Conservation (phyloP, 2,888 invertebrate genomes). For the Amiota mariae region DNA sequence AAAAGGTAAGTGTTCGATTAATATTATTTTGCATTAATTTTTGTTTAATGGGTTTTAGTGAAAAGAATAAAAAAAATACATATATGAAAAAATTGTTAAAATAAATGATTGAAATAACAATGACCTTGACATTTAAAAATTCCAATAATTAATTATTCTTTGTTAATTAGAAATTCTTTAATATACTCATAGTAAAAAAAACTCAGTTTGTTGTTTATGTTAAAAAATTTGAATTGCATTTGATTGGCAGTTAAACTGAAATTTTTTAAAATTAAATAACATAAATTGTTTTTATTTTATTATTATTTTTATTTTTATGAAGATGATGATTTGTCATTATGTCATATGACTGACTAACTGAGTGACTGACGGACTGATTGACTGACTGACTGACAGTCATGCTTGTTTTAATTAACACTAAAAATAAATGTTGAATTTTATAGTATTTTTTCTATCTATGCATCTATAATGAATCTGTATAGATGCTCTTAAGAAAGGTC, state of each 20-base stretch:
- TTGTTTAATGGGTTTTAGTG: not conserved
- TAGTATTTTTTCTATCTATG: not conserved
- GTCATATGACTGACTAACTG: not conserved
- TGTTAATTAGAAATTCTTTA: slow-evolving; percentile 49
- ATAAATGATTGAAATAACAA: not conserved
- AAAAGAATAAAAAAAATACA: not conserved
- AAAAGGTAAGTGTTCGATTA: not conserved
- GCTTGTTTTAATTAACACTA: not conserved
- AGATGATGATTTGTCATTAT: too few species aligned
- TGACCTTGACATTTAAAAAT: slow-evolving; percentile 59
- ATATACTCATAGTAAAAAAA: slow-evolving; percentile 29
- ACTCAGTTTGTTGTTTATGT: too few species aligned
- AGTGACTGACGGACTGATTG: not conserved
- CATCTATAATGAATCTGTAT: not conserved
- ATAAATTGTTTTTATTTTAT: not conserved
- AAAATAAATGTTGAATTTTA: not conserved
- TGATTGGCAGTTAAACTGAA: slow-evolving; percentile 62
- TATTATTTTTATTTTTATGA: not conserved
- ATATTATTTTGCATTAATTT: not conserved
- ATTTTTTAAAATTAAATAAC: slow-evolving; percentile 23
- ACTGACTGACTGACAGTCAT: not conserved
- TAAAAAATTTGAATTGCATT: slow-evolving; percentile 14
- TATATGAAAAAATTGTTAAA: slow-evolving; percentile 9
- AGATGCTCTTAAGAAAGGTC: not conserved
- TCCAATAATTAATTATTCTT: slow-evolving; percentile 52